phyloP scores from a whole-genome alignment of 2,797 vertebrate genomes.

The Anniella stebbinsi region DNA sequence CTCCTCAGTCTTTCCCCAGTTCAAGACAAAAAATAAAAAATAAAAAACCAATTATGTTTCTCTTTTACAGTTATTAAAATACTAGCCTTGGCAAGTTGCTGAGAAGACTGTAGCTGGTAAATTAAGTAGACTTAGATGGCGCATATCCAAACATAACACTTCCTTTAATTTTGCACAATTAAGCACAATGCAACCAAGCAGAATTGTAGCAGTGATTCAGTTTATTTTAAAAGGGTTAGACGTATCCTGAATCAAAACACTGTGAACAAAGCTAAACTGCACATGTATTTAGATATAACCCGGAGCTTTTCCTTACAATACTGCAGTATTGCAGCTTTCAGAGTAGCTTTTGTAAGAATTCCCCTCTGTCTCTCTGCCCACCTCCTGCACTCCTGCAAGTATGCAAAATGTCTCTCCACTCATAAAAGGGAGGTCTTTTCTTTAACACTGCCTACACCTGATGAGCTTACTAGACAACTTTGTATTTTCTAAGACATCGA shows the following conservation, averaged over 20 bases:
- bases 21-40: too few species aligned
- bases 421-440: neutral
- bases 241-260: neutral
- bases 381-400: neutral
- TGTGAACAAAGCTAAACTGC: neutral
- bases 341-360: neutral
- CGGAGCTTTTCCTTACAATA: neutral
- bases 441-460: too few species aligned
- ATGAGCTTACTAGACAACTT: neutral
- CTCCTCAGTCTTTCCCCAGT: neutral
- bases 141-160: constrained; percentile 28
- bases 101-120: constrained; percentile 9
- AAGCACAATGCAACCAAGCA: constrained; percentile 4
- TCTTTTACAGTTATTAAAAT: constrained; percentile 25
- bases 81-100: neutral
- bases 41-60: constrained; percentile 7
- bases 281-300: neutral
- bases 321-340: too few species aligned
- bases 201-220: neutral
- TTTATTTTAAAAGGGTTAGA: neutral
- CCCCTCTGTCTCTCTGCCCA: neutral
- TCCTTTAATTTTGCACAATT: constrained; percentile 40
- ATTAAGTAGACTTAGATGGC: constrained; percentile 29
- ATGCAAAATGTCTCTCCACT: neutral
- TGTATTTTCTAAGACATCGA: neutral